Base-by-base conservation (phyloP, 2,888 invertebrate genomes). In the Brachyptera risi region DNA sequence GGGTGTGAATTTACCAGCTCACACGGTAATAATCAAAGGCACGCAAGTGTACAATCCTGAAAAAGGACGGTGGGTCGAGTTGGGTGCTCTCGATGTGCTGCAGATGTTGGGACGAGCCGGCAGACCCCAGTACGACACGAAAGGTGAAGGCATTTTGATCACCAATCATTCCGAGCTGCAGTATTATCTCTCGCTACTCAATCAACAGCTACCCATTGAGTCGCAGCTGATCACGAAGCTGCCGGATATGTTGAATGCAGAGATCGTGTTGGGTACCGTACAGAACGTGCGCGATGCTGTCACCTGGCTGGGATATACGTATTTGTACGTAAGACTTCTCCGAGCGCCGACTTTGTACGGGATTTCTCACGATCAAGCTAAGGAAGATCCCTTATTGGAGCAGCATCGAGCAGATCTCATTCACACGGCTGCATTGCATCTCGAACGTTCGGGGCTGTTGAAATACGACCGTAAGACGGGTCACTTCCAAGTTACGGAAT, bases 1-100 rank as follows among this genome's bases (percentile, higher is more conserved):
- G 99, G 99, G 99, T 74, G 99, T 99, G 26, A 99, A 99, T 78
- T 82, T 99, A 49, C 99, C 99, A 0, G 99, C 99, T 0, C 98
- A 99, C 75, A 98, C 98, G 0, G 99, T 99, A 56, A 95, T 96
- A 65, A 92, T 95, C 68, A 98, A 99, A 75, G 98, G 98, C 23
- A 99, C 99, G 0, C 96, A 98, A 74, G 91, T 99, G 59, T 99
- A 99, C 76, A 96, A 91, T 72, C 96, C 99, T 0, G 98, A 99
- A 76, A 96, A 96, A 74, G 99, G 99, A 0, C 83, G 96, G 60
- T 99, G 99, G 99, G 92, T 93, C 1, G 99, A 99, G 76, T 78
- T 99, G 56, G 94, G 98, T 3, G 97, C 98, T 1, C 78, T 99
- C 24, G 99, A 99, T 77, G 97, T 99, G 15, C 81, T 99, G 63